These are phyloP conservation scores for Halesus radiatus DNA, from an alignment of 1,140 invertebrate species.

Conservation along the genomic window DNA sequence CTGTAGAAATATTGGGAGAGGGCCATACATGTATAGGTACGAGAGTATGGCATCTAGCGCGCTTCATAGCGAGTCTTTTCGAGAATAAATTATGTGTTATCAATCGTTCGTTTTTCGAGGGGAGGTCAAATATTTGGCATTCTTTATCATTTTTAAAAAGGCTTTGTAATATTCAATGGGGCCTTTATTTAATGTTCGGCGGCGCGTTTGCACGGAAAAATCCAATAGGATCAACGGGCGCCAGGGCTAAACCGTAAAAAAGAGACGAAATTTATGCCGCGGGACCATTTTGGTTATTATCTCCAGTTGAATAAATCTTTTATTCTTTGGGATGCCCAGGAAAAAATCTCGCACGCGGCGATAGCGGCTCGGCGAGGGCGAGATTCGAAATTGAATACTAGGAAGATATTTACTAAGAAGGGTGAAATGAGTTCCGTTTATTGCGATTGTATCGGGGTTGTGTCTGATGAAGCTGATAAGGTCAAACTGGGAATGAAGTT, in stretches of 20 bases:
- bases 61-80: no score
- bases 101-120: neutral
- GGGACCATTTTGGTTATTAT: slow-evolving; percentile 19
- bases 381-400: no score
- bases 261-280: slow-evolving; percentile 20
- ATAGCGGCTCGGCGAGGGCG: no score
- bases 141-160: slow-evolving; percentile 26
- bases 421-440: no score
- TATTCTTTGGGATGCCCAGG: neutral
- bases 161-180: slow-evolving; percentile 22
- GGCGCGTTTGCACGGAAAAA: slow-evolving; percentile 29
- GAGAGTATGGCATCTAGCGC: no score
- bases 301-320: slow-evolving; percentile 23
- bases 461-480: no score
- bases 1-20: no score
- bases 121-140: slow-evolving; percentile 14
- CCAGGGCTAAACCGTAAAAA: neutral
- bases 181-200: slow-evolving; percentile 20
- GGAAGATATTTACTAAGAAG: no score
- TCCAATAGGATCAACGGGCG: neutral
- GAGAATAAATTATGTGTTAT: slow-evolving; percentile 1
- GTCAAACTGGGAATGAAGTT: no score
- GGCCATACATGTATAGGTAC: no score
- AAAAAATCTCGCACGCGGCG: neutral
- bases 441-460: no score